Evolutionary conservation across 2,888 invertebrate species (phyloP), one percentile per base, ranked within the genome.

Genomic region (Euzophera pinguis): DNA sequence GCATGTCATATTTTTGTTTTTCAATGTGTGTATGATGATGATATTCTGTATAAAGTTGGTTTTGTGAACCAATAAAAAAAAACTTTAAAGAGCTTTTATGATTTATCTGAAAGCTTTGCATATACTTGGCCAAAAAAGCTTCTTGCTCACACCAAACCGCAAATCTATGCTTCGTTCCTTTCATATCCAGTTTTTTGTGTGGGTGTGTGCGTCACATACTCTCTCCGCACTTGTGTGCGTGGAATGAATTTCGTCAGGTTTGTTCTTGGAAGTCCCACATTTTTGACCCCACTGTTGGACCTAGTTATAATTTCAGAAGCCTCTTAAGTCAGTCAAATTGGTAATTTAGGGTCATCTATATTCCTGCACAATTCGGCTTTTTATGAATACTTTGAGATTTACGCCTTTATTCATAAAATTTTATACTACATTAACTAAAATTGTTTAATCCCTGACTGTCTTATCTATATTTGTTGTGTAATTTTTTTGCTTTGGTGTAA

Each of bases 141-240:
- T 71, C 75, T 75, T 69, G 63, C 76, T 79, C 76, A 64, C 75
- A 70, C 77, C 67, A 63, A 62, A 64, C 73, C 71, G 76, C 77
- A 73, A 82, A 84, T 81, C 75, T 78, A 78, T 84, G 75, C 81
- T 83, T 79, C 79, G 82, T 79, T 78, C 74, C 84, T 80, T 79
- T 83, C 83, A 76, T 78, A 81, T 81, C 84, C 79, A 82, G 83
- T 84, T 84, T 43, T 22, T 80, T 73, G 71, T 69, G 55, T 52
- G 58, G 57, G 54, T 53, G 60, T 47, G 54, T 38, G 34, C 37
- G 42, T 51, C n/a, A 34, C 14, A 10, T 13, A 27, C 9, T 32
- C 10, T 1, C 37, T 48, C n/a, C 14, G 57, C 39, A 39, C 16
- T 41, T 53, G 57, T 57, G 61, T 62, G 66, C 53, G 58, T 63